Base-by-base conservation (phyloP, 2,797 vertebrate species). In the Sternotherus odoratus region DNA sequence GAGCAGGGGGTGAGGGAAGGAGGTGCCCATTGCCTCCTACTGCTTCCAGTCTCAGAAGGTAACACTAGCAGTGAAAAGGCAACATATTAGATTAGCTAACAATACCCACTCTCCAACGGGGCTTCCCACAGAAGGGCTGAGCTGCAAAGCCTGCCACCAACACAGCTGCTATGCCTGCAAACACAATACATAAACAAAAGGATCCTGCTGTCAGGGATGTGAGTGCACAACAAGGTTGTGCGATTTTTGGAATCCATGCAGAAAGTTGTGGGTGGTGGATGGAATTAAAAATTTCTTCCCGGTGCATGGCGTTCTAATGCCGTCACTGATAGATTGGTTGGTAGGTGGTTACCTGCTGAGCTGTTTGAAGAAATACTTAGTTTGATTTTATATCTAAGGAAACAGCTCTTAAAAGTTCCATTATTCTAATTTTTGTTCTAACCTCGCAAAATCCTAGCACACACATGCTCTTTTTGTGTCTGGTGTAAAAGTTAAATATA, bases 141-240 rank as follows among this genome's bases (percentile, higher is more conserved):
- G n/a, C 39, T 15, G 46, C 28, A 33, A 57, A 81, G 43, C 75
- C 92, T 92, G 92, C 96, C 95, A 95, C 95, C 95, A 93, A 79
- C 86, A 77, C 94, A 97, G 97, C 95, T 95, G 96, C 94, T 81
- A 96, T 78, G 63, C 95, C 84, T 92, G n/a, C 53, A 94, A 95
- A 93, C 86, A 97, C 96, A 97, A 97, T 95, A 97, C 96, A 97
- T 95, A 97, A 97, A 96, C 92, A 97, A 96, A 96, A 91, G 91
- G 89, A 89, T 92, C 93, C 77, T 0, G 1, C 84, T 88, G 79
- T n/a, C 90, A 11, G 92, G 95, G 94, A 75, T 0, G 0, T 87
- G 84, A 49, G 78, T 94, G 94, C 94, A 94, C 91, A 96, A 39
- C 0, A 1, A 89, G 94, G 95, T 96, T 96, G 89, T 97, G 97